These are phyloP conservation scores for Anoura caudifer DNA, from an alignment of 2,113 vertebrate genomes.

Conservation along the genomic window DNA sequence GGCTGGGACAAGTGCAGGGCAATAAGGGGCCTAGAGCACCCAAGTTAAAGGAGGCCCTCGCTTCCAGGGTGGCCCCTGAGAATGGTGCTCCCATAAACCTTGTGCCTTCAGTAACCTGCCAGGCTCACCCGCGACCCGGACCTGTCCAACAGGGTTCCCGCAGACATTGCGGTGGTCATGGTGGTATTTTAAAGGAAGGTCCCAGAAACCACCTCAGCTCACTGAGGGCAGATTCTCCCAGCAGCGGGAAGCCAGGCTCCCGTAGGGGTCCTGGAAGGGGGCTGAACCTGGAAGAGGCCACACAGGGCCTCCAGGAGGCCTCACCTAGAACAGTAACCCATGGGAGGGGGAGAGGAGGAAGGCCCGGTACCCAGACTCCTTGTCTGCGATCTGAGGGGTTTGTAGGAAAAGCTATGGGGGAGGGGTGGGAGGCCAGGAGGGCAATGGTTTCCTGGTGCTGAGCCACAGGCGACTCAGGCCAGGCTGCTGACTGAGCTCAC, in stretches of 20 bases:
- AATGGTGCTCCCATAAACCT: not conserved
- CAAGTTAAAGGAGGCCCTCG: not conserved
- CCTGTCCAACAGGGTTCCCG: not conserved
- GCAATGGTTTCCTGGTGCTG: fast-evolving
- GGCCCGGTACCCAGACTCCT: not conserved
- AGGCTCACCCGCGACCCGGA: not conserved
- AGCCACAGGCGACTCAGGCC: not conserved
- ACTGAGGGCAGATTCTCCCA: not conserved
- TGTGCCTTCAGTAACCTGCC: fast-evolving
- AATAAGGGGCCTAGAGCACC: not conserved
- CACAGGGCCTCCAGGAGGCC: not conserved
- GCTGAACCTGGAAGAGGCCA: not conserved
- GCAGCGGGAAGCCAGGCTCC: not conserved
- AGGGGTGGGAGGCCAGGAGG: not conserved
- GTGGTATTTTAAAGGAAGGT: not conserved
- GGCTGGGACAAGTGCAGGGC: not conserved
- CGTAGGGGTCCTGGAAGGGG: not conserved
- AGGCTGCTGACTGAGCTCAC: not conserved
- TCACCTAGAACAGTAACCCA: not conserved
- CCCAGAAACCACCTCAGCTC: not conserved
- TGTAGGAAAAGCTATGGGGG: not conserved
- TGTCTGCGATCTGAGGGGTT: not conserved
- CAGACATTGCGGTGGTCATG: not conserved
- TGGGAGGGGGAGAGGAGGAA: not conserved
- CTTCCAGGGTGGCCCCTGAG: not conserved